Percentiles rank a stretch among this genome's conserved stretches.
Conservation (phyloP, 1,140 invertebrate genomes). For the Sitodiplosis mosellana region DNA sequence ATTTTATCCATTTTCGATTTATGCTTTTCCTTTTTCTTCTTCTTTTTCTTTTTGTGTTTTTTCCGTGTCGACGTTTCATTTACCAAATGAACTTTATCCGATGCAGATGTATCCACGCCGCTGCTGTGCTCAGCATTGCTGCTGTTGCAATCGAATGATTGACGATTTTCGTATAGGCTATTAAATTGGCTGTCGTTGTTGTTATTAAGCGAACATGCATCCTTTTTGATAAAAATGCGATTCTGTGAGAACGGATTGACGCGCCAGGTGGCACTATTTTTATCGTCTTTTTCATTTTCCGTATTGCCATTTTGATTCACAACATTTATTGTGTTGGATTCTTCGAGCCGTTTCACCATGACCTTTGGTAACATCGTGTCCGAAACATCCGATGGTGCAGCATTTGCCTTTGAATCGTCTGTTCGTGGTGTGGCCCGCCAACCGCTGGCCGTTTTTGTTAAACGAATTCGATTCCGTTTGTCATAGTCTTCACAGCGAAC, state of each 20-base stretch:
- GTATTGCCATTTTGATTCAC: neutral
- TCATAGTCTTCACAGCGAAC: slow-evolving; percentile 73
- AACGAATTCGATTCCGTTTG: slow-evolving; percentile 56
- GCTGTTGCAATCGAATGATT: too few relatives aligned
- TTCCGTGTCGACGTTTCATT: neutral
- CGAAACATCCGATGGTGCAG: neutral
- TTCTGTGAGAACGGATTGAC: neutral
- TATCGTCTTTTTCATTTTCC: neutral
- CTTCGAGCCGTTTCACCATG: neutral
- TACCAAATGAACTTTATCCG: too few relatives aligned
- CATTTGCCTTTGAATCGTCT: slow-evolving; percentile 14
- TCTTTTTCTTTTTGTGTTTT: slow-evolving; percentile 1
- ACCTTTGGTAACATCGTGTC: neutral
- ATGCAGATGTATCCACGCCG: neutral
- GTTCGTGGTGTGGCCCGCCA: slow-evolving; percentile 66
- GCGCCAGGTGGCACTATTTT: neutral
- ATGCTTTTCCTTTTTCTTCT: neutral
- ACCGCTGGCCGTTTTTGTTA: slow-evolving; percentile 57
- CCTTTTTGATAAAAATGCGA: too few relatives aligned
- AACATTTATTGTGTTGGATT: neutral
- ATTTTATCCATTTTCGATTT: neutral
- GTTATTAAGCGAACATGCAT: too few relatives aligned
- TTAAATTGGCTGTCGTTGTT: too few relatives aligned
- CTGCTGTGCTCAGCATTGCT: neutral
- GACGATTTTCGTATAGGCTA: too few relatives aligned